phyloP scores from a whole-genome alignment of 2,888 invertebrate genomes.

The Acleris emargana region DNA sequence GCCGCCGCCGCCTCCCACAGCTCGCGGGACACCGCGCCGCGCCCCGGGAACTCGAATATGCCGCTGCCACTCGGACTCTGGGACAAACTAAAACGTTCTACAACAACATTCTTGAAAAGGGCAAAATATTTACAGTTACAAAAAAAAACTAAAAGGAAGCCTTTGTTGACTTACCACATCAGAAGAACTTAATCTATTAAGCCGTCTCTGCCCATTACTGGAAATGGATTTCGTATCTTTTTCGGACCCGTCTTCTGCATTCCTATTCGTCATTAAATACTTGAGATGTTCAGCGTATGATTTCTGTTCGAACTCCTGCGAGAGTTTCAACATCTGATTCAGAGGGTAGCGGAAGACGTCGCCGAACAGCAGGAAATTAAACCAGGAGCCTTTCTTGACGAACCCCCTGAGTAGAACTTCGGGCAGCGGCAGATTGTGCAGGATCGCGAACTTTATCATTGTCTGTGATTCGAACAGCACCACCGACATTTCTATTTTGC shows the following conservation, averaged over 20 bases:
- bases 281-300: constrained; percentile 85
- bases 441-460: constrained; percentile 84
- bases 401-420: constrained; percentile 84
- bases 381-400: constrained; percentile 86
- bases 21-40: constrained; percentile 71
- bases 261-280: constrained; percentile 76
- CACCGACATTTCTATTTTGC: constrained; percentile 66
- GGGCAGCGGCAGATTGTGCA: constrained; percentile 84
- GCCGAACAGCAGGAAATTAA: constrained; percentile 86
- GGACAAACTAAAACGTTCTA: no score
- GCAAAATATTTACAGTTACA: no score
- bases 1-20: constrained; percentile 86
- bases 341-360: constrained; percentile 88
- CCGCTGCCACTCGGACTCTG: constrained; percentile 60
- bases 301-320: constrained; percentile 82
- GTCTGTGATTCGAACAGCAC: constrained; percentile 84
- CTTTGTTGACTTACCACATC: constrained; percentile 65
- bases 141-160: no score
- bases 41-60: constrained; percentile 71
- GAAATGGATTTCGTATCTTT: constrained; percentile 65
- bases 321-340: constrained; percentile 82
- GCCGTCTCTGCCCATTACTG: constrained; percentile 65
- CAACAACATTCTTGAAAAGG: no score
- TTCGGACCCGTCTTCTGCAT: constrained; percentile 65
- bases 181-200: constrained; percentile 66